Percentiles rank a stretch among this genome's conserved stretches.
Conservation (phyloP, 1,140 invertebrate genomes). For the Lasioglossum albipes region DNA sequence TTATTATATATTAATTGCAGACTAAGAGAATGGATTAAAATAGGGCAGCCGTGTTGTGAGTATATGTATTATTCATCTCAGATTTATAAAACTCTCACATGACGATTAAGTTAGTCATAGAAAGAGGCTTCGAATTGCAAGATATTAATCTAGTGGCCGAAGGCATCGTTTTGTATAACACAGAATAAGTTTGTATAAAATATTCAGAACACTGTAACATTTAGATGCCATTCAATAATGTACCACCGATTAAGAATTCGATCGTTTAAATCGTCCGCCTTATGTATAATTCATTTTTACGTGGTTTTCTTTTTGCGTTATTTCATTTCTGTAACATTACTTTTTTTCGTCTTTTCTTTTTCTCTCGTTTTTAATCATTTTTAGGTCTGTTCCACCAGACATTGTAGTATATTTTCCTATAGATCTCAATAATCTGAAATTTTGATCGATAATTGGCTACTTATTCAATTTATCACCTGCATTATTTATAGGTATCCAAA, state of each 20-base stretch:
- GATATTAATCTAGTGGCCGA: conserved; percentile 45
- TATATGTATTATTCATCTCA: conserved; percentile 60
- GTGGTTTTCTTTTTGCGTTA: conserved; percentile 25
- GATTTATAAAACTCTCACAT: conserved; percentile 54
- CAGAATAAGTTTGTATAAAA: conserved; percentile 62
- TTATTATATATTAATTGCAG: conserved; percentile 53
- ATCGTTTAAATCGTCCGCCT: conserved; percentile 58
- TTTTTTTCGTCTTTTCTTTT: neutral
- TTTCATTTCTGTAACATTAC: conserved; percentile 30
- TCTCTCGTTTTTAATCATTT: conserved; percentile 27
- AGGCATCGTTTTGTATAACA: conserved; percentile 49
- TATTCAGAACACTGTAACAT: conserved; percentile 65
- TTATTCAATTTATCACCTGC: conserved; percentile 57
- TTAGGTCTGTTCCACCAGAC: conserved; percentile 42
- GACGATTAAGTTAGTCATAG: conserved; percentile 36
- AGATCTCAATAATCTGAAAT: conserved; percentile 51
- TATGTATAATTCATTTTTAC: conserved; percentile 47
- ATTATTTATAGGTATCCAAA: conserved; percentile 65
- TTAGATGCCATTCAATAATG: conserved; percentile 56
- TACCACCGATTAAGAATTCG: conserved; percentile 57
- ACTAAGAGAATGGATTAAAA: conserved; percentile 62
- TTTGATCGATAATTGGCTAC: conserved; percentile 62
- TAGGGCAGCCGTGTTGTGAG: conserved; percentile 59
- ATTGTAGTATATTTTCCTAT: conserved; percentile 24
- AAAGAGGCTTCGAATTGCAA: conserved; percentile 31